Base-by-base conservation (phyloP, 2,888 invertebrate species). In the Ferdinandea cuprea region DNA sequence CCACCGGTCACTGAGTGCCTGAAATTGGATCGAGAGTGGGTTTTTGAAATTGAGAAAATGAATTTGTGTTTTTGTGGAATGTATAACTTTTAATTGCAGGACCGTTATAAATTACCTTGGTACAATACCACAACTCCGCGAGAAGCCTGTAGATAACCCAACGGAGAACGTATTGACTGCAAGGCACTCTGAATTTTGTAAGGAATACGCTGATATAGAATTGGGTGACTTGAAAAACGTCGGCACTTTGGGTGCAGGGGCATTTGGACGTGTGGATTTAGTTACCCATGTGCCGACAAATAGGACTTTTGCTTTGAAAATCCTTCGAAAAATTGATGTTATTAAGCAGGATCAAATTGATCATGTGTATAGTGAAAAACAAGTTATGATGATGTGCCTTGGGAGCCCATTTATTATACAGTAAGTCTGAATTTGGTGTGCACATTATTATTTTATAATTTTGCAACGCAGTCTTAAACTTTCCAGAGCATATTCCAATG, bases 201-300 rank as follows among this genome's bases (percentile, higher is more conserved):
- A 89, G 91, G 94, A 94, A 88, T 94, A 94, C 88, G 93, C 93
- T 25, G 93, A 93, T 80, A 92, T 98, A 28, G 92, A 94, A 69
- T 91, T 98, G 52, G 93, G 93, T 25, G 96, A 98, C 87, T 92
- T 99, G 86, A 95, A 95, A 87, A 94, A 95, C 77, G 92, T 97
- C 15, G 95, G 95, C 19, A 98, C 97, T 0, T 92, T 98, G 85
- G 98, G 98, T 0, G 95, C 98, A 11, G 98, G 98, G 4, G 98
- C 98, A 1, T 98, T 98, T 88, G 98, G 98, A 0, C 93, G 97
- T 1, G 98, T 98, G 0, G 97, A 96, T 88, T 92, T 97, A 78
- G 95, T 95, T 17, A 92, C 92, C 28, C 93, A 94, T 87, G 52
- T 40, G 1, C 83, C 76, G 8, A 78, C 54, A 5, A 92, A 92